phyloP scores from a whole-genome alignment of 2,113 vertebrate species.

The Mesoclemmys tuberculata region DNA sequence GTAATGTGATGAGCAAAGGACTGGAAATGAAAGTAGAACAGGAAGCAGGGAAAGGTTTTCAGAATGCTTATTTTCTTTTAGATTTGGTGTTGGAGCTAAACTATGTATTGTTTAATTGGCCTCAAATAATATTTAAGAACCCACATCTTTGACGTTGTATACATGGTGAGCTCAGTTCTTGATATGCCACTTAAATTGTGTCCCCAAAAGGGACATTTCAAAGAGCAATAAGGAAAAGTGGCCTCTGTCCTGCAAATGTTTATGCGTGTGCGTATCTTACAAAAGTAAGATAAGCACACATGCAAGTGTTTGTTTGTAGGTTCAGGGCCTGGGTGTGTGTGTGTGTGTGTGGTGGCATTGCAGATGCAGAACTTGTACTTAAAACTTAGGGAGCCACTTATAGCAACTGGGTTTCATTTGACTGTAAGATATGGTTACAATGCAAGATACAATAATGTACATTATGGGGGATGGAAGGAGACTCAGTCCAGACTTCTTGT shows the following conservation, averaged over 20 bases:
- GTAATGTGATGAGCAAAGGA: background rate
- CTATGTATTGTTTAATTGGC: background rate
- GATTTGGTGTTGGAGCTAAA: background rate
- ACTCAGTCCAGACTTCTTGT: background rate
- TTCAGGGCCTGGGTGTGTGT: too few relatives aligned
- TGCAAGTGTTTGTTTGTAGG: background rate
- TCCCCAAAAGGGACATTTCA: background rate
- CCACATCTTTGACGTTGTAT: background rate
- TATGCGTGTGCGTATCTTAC: background rate
- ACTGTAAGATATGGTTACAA: too few relatives aligned
- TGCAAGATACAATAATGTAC: too few relatives aligned
- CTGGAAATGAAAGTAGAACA: background rate
- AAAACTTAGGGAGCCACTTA: background rate
- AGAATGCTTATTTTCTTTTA: background rate
- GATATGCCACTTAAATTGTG: background rate
- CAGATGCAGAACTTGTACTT: background rate
- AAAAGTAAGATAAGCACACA: background rate
- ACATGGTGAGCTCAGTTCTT: background rate
- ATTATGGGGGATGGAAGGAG: background rate
- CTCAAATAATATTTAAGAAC: background rate
- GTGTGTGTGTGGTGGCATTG: background rate
- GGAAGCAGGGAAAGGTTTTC: background rate
- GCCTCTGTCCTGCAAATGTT: background rate
- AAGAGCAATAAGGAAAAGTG: background rate
- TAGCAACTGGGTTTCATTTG: background rate